Evolutionary conservation across 2,797 vertebrate species (phyloP).

Genomic region (Oreochromis mossambicus): DNA sequence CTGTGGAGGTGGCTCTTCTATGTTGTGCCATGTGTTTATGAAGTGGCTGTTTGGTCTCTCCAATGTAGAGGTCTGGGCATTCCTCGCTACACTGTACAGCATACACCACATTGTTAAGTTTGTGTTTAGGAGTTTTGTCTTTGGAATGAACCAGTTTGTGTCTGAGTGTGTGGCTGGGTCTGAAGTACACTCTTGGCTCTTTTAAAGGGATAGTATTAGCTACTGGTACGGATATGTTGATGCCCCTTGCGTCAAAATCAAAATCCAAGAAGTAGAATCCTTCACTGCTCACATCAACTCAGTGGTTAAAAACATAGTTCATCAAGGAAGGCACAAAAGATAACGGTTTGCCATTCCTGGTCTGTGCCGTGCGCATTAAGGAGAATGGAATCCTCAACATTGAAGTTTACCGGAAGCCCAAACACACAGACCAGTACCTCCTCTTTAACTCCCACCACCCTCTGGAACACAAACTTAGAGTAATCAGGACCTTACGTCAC

Average conservation of each 20-base stretch:
- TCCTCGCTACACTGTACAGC: rapidly evolving
- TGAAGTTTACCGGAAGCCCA: rapidly evolving
- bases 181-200: background rate
- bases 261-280: background rate
- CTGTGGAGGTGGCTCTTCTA: too few relatives aligned
- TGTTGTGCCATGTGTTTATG: background rate
- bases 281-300: background rate
- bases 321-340: background rate
- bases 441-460: background rate
- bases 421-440: background rate
- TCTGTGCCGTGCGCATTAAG: rapidly evolving
- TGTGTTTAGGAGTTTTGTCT: background rate
- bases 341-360: background rate
- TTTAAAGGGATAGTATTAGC: background rate
- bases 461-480: rapidly evolving
- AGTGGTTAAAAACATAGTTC: background rate
- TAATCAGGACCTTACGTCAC: background rate
- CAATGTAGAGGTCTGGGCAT: background rate
- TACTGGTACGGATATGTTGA: background rate
- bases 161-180: background rate
- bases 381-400: background rate
- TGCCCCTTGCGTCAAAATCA: background rate
- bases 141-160: background rate
- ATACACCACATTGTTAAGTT: background rate
- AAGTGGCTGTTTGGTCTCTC: background rate